Conservation (phyloP, 2,888 invertebrate genomes). For the Neoscelio sp. region DNA sequence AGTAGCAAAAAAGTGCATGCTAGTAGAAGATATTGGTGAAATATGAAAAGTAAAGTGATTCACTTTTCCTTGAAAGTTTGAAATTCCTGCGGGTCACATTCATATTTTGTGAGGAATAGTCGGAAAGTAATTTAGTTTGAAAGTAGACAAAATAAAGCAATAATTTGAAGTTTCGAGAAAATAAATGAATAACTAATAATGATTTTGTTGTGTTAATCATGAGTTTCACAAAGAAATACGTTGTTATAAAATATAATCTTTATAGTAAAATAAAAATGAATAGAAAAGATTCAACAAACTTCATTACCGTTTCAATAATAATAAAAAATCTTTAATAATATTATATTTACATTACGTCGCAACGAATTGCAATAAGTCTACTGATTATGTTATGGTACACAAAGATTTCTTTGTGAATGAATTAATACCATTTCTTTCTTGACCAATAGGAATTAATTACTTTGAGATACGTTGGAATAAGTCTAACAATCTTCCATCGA, state of each 20-base stretch:
- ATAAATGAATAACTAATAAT: background rate
- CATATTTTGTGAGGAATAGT: background rate
- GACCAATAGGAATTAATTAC: too few species aligned
- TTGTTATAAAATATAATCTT: too few species aligned
- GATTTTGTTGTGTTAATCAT: background rate
- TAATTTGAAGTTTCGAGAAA: background rate
- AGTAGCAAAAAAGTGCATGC: too few species aligned
- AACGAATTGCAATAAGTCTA: constrained; percentile 24
- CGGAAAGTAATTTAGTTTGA: background rate
- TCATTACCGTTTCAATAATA: constrained; percentile 7
- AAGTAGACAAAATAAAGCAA: background rate
- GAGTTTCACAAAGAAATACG: background rate
- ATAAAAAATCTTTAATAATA: background rate
- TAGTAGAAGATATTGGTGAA: too few species aligned
- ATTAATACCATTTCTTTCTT: too few species aligned
- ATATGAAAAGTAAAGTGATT: background rate
- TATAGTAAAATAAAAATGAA: background rate
- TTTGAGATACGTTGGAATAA: too few species aligned
- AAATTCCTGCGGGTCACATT: constrained; percentile 3
- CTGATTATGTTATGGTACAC: too few species aligned
- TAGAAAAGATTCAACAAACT: constrained; percentile 3
- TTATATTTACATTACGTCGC: constrained; percentile 18
- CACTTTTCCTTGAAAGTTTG: background rate
- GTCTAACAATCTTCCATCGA: too few species aligned
- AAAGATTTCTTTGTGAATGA: too few species aligned